Evolutionary conservation across 1,140 invertebrate genomes (phyloP).

Genomic region (Nephila pilipes): DNA sequence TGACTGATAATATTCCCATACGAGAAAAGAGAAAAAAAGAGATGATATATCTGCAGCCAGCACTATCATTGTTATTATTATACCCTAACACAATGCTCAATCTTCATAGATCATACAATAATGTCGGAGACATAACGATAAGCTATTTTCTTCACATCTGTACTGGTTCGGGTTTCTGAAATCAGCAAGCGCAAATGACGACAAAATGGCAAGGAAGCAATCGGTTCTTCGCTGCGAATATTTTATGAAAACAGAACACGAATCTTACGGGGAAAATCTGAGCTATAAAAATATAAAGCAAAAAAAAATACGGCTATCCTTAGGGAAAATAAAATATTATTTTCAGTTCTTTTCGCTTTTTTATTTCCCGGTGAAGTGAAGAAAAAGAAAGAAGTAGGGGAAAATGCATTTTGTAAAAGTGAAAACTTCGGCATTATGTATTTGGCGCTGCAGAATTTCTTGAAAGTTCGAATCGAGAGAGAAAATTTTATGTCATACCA

Average conservation of each 20-base stretch:
- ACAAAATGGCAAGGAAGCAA: background rate
- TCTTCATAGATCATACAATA: background rate
- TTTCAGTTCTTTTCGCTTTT: background rate
- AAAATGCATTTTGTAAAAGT: constrained; percentile 28
- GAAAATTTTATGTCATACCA: background rate
- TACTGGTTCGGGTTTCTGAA: background rate
- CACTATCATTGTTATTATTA: background rate
- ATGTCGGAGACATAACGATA: background rate
- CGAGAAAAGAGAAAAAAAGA: background rate
- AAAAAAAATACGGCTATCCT: background rate
- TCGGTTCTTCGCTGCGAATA: background rate
- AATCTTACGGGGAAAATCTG: background rate
- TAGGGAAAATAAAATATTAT: constrained; percentile 21
- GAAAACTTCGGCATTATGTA: constrained; percentile 32
- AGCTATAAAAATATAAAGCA: background rate
- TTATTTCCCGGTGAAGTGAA: background rate
- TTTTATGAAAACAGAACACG: constrained; percentile 28
- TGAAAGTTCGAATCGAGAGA: background rate
- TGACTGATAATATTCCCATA: background rate
- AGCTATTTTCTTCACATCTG: background rate
- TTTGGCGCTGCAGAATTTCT: constrained; percentile 16
- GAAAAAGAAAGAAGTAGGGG: constrained; percentile 21
- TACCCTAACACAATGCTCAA: background rate
- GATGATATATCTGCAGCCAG: background rate
- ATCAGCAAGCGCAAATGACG: constrained; percentile 26